A percentile compares a stretch with the other conserved stretches of the same genome.
Conservation (phyloP, 2,113 vertebrate species). For the Haplochromis burtoni region DNA sequence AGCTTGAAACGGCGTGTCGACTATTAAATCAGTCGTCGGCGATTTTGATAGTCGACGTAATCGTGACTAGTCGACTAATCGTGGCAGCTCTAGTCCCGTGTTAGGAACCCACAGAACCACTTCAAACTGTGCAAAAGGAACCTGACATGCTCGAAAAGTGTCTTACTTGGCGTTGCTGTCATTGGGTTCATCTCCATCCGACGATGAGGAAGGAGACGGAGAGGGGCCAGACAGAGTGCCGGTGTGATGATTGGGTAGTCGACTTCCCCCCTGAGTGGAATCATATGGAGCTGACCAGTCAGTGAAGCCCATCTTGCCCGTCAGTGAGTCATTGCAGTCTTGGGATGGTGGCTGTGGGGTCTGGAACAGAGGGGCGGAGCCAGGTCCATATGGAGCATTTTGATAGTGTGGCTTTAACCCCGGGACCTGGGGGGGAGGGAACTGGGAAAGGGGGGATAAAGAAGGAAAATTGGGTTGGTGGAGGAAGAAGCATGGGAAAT, state of each 20-base stretch:
- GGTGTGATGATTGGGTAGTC: constrained; percentile 78
- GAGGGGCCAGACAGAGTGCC: constrained; percentile 74
- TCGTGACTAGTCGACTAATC: rapidly evolving
- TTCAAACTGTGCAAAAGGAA: neutral
- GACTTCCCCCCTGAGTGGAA: constrained; percentile 70
- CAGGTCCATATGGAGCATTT: constrained; percentile 73
- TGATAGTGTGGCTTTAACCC: constrained; percentile 82
- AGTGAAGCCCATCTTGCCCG: constrained; percentile 75
- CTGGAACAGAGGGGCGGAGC: constrained; percentile 75
- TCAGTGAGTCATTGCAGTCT: constrained; percentile 75
- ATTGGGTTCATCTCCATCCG: constrained; percentile 82
- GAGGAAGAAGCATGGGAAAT: neutral
- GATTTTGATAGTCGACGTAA: rapidly evolving
- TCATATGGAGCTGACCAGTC: constrained; percentile 83
- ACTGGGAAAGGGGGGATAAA: constrained; percentile 11
- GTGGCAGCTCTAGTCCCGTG: rapidly evolving
- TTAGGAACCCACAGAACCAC: neutral
- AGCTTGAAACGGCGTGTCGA: neutral
- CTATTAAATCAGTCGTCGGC: too few species aligned
- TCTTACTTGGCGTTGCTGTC: constrained; percentile 82
- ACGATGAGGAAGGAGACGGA: constrained; percentile 84
- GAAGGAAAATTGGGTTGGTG: neutral
- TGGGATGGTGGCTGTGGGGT: constrained; percentile 69
- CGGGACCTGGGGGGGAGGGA: constrained; percentile 66
- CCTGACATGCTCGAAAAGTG: neutral